Base-by-base conservation (phyloP, 2,113 vertebrate species). In the Xiphophorus maculatus region DNA sequence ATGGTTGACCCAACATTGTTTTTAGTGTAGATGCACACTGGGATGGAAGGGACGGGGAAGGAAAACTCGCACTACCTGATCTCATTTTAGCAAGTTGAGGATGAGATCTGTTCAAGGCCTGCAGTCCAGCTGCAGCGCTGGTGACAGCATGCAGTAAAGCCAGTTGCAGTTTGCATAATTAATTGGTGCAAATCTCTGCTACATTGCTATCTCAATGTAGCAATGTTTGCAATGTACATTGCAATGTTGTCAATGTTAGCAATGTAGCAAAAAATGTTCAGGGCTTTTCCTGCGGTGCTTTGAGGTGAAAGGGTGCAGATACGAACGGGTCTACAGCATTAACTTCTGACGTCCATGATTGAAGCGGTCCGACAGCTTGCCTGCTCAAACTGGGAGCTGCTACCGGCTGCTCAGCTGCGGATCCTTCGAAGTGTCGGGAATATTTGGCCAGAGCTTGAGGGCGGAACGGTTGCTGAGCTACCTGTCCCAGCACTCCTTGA, bases 221-320 rank as follows among this genome's bases (percentile, higher is more conserved):
- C 30, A 3, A 30, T 30, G 30, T 30, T 30, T 30, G 30, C 30
- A 30, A 30, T 3, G 30, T 30, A 30, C 3, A 30, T 30, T 30
- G 30, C 30, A 30, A 30, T 30, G 30, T 30, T 30, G 30, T 30
- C 30, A 30, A 30, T 3, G 30, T 30, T 30, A 30, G 30, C 30
- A 30, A 30, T 30, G 30, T 30, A 30, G 30, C 30, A 30, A 30
- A 30, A 30, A 30, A 70, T 28, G 0, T 33, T 96, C 91, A 99
- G 84, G 95, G 96, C 90, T 98, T 98, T 84, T 96, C 96, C 84
- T 96, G 96, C 2, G 94, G 94, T 0, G 93, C 94, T 93, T 96
- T 99, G 66, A 96, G 91, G 91, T 97, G 96, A 84, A 99, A 99
- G 42, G 98, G 98, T 0, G 98, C 97, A 0, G 96, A 95, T 63